Percentiles rank a stretch among this genome's conserved stretches.
These are phyloP conservation scores for Drosophila yooni DNA, from an alignment of 2,888 invertebrate genomes.

Conservation along the genomic window DNA sequence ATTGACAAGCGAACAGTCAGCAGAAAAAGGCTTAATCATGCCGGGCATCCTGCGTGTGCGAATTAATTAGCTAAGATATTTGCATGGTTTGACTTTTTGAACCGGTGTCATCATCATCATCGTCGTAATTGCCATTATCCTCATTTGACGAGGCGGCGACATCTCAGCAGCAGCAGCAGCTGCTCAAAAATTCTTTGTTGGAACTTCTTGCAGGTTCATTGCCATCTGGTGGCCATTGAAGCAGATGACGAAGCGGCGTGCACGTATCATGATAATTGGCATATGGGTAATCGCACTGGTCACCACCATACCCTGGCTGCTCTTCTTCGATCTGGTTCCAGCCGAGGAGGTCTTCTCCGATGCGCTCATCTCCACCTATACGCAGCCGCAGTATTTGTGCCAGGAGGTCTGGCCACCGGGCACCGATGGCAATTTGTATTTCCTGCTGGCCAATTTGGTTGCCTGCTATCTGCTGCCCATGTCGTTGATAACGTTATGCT, in stretches of 20 bases:
- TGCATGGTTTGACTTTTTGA: constrained; percentile 61
- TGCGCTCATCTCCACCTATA: constrained; percentile 87
- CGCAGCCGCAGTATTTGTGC: constrained; percentile 91
- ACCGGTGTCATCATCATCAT: constrained; percentile 70
- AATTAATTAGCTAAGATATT: constrained; percentile 77
- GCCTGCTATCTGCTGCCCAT: constrained; percentile 96
- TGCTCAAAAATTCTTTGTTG: constrained; percentile 67
- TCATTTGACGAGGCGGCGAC: constrained; percentile 43
- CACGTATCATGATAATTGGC: constrained; percentile 93
- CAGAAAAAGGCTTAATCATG: constrained; percentile 76
- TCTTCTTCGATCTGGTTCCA: constrained; percentile 92
- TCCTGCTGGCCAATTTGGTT: constrained; percentile 94
- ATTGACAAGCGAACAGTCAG: constrained; percentile 76
- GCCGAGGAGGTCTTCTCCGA: constrained; percentile 86
- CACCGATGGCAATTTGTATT: constrained; percentile 92
- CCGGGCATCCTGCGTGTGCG: constrained; percentile 68
- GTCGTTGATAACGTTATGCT: constrained; percentile 95
- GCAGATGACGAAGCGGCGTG: constrained; percentile 95
- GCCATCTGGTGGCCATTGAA: constrained; percentile 98
- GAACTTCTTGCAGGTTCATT: constrained; percentile 91
- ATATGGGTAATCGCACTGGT: constrained; percentile 95
- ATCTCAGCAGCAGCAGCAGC: constrained; percentile 28
- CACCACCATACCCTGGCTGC: constrained; percentile 95
- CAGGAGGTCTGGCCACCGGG: constrained; percentile 94
- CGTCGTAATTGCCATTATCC: constrained; percentile 63